Percentiles rank a stretch among this genome's conserved stretches.
These are phyloP conservation scores for Mallateleia sp. DNA, from an alignment of 2,888 invertebrate genomes.

Conservation along the genomic window DNA sequence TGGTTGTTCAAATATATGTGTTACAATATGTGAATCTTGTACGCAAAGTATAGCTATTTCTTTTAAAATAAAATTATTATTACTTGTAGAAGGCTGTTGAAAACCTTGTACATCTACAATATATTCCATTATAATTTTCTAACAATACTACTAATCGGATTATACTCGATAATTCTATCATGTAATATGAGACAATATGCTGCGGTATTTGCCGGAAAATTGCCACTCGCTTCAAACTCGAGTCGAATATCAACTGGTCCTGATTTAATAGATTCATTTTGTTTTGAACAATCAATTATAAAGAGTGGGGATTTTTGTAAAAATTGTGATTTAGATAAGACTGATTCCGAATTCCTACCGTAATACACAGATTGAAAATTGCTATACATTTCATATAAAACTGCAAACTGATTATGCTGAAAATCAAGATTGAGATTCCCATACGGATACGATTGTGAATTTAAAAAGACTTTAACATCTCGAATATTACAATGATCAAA, in stretches of 20 bases:
- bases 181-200: constrained; percentile 53
- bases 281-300: no score
- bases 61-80: constrained; percentile 50
- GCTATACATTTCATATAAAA: no score
- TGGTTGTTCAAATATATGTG: constrained; percentile 13
- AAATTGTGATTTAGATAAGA: no score
- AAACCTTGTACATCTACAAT: constrained; percentile 51
- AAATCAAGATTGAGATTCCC: no score
- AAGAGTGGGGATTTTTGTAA: no score
- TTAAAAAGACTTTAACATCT: no score
- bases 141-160: constrained; percentile 21
- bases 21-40: constrained; percentile 7
- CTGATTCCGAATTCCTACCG: no score
- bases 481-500: no score
- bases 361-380: no score
- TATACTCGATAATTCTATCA: constrained; percentile 53
- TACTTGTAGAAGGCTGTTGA: background rate
- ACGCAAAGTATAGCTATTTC: constrained; percentile 17
- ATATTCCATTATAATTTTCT: constrained; percentile 39
- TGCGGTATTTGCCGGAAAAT: constrained; percentile 39
- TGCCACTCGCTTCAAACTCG: constrained; percentile 35
- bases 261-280: no score
- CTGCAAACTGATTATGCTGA: no score
- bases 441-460: no score
- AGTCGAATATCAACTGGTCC: constrained; percentile 52